A percentile compares a stretch with the other conserved stretches of the same genome.
Evolutionary conservation across 1,140 invertebrate species (phyloP).

Genomic region (Caenorhabditis briggsae): DNA sequence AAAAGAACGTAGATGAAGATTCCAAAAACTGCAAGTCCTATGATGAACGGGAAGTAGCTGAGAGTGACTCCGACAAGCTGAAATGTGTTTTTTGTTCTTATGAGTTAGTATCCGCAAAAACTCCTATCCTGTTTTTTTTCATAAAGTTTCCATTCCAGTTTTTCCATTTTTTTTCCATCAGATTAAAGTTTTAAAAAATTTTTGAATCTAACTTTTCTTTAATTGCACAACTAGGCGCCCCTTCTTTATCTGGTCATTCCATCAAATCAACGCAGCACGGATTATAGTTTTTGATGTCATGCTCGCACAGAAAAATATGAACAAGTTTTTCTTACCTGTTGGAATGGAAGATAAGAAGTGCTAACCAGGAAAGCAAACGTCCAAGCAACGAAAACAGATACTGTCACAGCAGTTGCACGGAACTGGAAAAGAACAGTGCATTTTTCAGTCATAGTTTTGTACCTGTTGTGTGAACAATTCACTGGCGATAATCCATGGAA

Average conservation of each 20-base stretch:
- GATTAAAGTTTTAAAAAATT: too few species aligned
- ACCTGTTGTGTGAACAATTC: conserved; percentile 69
- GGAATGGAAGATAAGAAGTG: conserved; percentile 74
- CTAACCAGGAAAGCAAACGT: conserved; percentile 74
- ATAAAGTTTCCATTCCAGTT: too few species aligned
- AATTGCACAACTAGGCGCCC: too few species aligned
- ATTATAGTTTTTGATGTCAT: not conserved
- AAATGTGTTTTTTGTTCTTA: conserved; percentile 33
- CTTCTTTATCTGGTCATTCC: too few species aligned
- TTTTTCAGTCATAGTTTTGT: not conserved
- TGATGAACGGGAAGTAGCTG: conserved; percentile 75
- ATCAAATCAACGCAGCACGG: not conserved
- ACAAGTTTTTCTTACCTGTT: conserved; percentile 66
- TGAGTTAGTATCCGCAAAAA: too few species aligned
- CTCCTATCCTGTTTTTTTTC: too few species aligned
- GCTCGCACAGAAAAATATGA: not conserved
- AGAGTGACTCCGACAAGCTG: conserved; percentile 75
- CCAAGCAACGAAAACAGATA: conserved; percentile 76
- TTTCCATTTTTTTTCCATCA: too few species aligned
- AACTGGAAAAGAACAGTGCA: conserved; percentile 63
- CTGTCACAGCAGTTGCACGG: conserved; percentile 71
- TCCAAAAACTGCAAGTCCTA: conserved; percentile 70
- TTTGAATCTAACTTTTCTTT: too few species aligned
- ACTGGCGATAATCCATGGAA: conserved; percentile 76
- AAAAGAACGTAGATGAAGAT: conserved; percentile 72